Percentiles rank a stretch among this genome's conserved stretches.
phyloP scores from a whole-genome alignment of 1,140 invertebrate species.

The Achroia grisella region DNA sequence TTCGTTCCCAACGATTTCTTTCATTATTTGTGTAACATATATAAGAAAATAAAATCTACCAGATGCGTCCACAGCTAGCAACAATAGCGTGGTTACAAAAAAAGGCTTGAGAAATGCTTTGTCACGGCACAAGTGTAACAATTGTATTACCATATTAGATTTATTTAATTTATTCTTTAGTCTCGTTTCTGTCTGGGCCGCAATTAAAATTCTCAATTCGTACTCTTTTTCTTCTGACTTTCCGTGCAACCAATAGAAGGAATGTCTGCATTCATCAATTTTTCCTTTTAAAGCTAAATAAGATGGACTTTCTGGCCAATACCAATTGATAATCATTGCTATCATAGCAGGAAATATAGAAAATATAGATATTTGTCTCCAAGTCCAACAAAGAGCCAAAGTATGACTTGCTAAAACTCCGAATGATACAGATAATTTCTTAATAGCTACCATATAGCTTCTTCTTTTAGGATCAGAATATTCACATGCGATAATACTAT shows the following conservation, averaged over 20 bases:
- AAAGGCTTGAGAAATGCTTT: conserved; percentile 31
- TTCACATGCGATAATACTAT: conserved; percentile 10
- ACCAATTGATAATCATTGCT: conserved; percentile 15
- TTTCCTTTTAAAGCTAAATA: conserved; percentile 27
- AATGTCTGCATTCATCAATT: conserved; percentile 19
- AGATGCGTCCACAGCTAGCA: conserved; percentile 24
- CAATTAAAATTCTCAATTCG: conserved; percentile 18
- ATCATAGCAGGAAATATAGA: conserved; percentile 9
- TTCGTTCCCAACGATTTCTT: conserved; percentile 21
- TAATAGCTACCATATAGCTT: conserved; percentile 27
- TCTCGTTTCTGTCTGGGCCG: conserved; percentile 6
- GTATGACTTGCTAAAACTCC: conserved; percentile 26
- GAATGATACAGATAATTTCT: conserved; percentile 17
- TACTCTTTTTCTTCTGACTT: conserved; percentile 9
- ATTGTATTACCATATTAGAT: neutral
- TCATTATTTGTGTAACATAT: conserved; percentile 32
- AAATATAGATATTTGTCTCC: conserved; percentile 27
- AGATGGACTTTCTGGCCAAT: conserved; percentile 36
- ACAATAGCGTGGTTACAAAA: conserved; percentile 19
- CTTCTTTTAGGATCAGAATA: conserved; percentile 21
- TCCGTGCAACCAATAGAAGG: conserved; percentile 22
- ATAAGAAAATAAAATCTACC: conserved; percentile 30
- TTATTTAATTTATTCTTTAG: neutral
- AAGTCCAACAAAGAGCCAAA: conserved; percentile 17
- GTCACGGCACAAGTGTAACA: conserved; percentile 2